These are phyloP conservation scores for Marisa cornuarietis DNA, from an alignment of 1,140 invertebrate species.

Conservation along the genomic window DNA sequence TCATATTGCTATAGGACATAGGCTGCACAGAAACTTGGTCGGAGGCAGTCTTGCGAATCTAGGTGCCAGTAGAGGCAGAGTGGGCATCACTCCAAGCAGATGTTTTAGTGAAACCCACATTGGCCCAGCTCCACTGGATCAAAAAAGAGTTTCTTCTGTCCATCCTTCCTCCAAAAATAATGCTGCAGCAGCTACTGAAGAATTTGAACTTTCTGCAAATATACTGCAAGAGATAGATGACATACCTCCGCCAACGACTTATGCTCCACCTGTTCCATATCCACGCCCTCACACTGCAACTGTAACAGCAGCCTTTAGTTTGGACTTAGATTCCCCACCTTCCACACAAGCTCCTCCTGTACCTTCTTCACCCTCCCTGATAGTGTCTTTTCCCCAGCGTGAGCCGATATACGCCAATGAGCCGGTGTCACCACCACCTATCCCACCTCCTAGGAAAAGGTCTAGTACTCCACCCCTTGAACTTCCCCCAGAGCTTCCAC, in stretches of 20 bases:
- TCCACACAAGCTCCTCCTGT: not conserved
- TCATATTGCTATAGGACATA: not conserved
- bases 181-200: not conserved
- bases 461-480: constrained; percentile 46
- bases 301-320: not conserved
- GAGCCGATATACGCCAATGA: constrained; percentile 53
- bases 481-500: constrained; percentile 56
- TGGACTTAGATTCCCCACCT: not conserved
- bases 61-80: not conserved
- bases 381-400: constrained; percentile 5
- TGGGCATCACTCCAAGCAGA: constrained; percentile 7
- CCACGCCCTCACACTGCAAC: constrained; percentile 11
- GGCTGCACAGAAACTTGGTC: constrained; percentile 7
- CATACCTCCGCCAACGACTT: constrained; percentile 11
- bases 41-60: constrained; percentile 18
- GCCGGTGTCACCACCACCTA: constrained; percentile 11
- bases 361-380: not conserved
- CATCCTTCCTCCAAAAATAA: constrained; percentile 15
- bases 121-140: not conserved
- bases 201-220: not conserved
- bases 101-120: constrained; percentile 23
- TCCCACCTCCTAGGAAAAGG: constrained; percentile 25
- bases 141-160: not conserved
- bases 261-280: constrained; percentile 19
- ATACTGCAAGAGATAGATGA: not conserved